Conservation (phyloP, 2,113 vertebrate genomes). For the Paracanthobrama guichenoti region DNA sequence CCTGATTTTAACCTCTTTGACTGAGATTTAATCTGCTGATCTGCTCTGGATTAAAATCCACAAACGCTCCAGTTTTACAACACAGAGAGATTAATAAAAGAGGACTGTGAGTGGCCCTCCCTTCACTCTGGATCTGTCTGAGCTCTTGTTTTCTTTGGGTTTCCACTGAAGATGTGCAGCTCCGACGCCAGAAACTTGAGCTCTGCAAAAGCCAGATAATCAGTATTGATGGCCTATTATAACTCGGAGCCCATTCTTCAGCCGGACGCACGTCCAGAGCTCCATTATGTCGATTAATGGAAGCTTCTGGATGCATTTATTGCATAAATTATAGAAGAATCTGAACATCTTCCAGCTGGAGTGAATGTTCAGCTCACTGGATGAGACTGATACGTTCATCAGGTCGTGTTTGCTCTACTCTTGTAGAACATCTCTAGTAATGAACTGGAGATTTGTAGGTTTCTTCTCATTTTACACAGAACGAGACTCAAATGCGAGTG, state of each 20-base stretch:
- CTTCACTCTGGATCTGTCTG: not conserved
- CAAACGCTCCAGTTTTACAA: conserved; percentile 4
- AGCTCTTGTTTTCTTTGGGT: not conserved
- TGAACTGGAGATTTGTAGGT: too few relatives aligned
- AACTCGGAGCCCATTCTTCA: not conserved
- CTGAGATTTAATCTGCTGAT: conserved; percentile 49
- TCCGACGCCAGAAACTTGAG: not conserved
- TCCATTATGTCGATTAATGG: not conserved
- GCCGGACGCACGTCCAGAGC: not conserved
- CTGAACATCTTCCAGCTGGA: not conserved
- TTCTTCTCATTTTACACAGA: too few relatives aligned
- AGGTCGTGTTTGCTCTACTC: too few relatives aligned
- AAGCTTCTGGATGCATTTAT: conserved; percentile 9
- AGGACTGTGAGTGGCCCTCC: not conserved
- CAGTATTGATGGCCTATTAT: not conserved
- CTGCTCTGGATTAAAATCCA: conserved; percentile 47
- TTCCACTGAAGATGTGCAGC: not conserved
- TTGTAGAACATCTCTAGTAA: too few relatives aligned
- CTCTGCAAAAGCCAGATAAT: not conserved
- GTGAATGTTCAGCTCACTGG: not conserved
- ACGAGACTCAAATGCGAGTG: too few relatives aligned
- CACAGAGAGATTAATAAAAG: conserved; percentile 32
- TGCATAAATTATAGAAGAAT: conserved; percentile 22
- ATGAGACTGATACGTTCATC: not conserved
- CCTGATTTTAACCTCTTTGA: conserved; percentile 38